Evolutionary conservation across 2,113 vertebrate species (phyloP).

Genomic region (Etia nguti): DNA sequence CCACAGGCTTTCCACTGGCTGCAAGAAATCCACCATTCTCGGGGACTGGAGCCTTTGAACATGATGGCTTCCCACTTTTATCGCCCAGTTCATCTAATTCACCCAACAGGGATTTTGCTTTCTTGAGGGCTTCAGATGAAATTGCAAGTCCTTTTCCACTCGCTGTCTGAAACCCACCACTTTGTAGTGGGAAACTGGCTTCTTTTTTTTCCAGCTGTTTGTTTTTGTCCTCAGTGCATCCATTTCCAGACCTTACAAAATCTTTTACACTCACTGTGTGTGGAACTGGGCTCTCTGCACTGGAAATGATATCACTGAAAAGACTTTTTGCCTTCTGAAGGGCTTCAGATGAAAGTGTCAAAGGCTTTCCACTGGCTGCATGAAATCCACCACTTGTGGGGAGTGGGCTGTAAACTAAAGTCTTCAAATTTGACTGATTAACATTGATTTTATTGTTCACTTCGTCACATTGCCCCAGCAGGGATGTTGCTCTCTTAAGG

Average conservation of each 20-base stretch:
- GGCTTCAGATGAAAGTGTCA: slow-evolving; percentile 68
- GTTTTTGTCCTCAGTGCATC: neutral
- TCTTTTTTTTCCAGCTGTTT: neutral
- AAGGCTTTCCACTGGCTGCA: slow-evolving; percentile 76
- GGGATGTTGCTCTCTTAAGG: slow-evolving; percentile 67
- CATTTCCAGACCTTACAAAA: neutral
- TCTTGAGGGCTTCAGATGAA: slow-evolving; percentile 71
- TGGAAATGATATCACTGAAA: slow-evolving; percentile 66
- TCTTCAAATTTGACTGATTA: neutral
- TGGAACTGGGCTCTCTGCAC: neutral
- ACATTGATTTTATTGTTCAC: neutral
- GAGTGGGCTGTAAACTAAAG: neutral
- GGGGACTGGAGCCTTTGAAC: neutral
- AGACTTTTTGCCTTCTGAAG: slow-evolving; percentile 53
- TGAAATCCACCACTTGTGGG: slow-evolving; percentile 68
- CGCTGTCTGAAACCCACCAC: slow-evolving; percentile 77
- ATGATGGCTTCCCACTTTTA: neutral
- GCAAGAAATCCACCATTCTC: slow-evolving; percentile 72
- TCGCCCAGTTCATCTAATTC: slow-evolving; percentile 54
- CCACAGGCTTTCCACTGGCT: slow-evolving; percentile 73
- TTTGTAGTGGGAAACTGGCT: neutral
- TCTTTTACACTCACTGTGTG: fast-evolving
- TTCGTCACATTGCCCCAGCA: slow-evolving; percentile 67
- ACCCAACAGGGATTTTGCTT: slow-evolving; percentile 66
- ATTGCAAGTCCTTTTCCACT: slow-evolving; percentile 72